A percentile compares a stretch with the other conserved stretches of the same genome.
phyloP scores from a whole-genome alignment of 2,113 vertebrate species.

The Pionites leucogaster region DNA sequence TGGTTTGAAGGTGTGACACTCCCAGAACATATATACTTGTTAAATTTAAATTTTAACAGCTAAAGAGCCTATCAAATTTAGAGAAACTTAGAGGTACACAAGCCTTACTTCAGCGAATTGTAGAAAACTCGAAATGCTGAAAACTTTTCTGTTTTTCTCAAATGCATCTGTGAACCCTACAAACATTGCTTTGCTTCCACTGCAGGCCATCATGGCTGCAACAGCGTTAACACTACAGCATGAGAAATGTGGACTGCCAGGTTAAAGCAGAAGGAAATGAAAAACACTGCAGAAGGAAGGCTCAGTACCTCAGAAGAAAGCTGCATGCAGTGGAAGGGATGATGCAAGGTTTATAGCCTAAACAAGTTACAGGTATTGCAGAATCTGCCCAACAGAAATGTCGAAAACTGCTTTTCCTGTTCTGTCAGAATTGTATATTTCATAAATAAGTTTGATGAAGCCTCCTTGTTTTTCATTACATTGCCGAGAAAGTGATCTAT shows the following conservation, averaged over 20 bases:
- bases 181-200: not conserved
- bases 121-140: not conserved
- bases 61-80: not conserved
- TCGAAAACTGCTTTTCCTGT: not conserved
- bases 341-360: not conserved
- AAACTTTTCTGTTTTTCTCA: not conserved
- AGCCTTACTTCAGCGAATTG: not conserved
- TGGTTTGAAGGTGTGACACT: not conserved
- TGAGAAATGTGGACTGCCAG: not conserved
- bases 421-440: not conserved
- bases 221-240: not conserved
- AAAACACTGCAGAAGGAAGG: not conserved
- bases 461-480: not conserved
- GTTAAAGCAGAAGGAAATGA: not conserved
- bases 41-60: not conserved
- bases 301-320: not conserved
- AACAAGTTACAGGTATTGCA: not conserved
- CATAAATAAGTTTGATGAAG: not conserved
- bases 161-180: not conserved
- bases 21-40: not conserved
- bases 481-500: not conserved
- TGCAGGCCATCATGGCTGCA: not conserved
- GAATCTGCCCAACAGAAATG: not conserved
- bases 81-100: not conserved
- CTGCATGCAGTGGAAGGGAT: not conserved